These are phyloP conservation scores for Lagopus muta DNA, from an alignment of 2,113 vertebrate species.

Conservation along the genomic window DNA sequence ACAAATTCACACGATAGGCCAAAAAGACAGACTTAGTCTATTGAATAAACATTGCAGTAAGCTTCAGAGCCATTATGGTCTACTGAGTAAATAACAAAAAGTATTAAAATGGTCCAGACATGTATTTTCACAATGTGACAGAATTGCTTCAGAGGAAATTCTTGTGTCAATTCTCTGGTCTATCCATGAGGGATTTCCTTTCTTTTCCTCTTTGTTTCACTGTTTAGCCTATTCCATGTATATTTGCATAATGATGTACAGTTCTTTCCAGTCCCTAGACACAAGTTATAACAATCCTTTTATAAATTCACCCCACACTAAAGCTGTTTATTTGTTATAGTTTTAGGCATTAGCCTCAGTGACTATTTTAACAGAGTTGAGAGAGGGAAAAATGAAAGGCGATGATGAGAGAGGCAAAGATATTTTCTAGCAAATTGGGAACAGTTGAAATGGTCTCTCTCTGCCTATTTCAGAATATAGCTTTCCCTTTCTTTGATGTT, in stretches of 20 bases:
- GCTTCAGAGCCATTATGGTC: not conserved
- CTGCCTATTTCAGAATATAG: not conserved
- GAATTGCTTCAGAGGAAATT: not conserved
- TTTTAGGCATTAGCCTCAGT: not conserved
- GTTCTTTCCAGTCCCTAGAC: not conserved
- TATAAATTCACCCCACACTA: not conserved
- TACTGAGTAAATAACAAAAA: conserved; percentile 7
- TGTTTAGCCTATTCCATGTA: not conserved
- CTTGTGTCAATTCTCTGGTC: not conserved
- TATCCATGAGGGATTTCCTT: not conserved
- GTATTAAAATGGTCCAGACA: not conserved
- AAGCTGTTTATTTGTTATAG: not conserved
- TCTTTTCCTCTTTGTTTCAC: not conserved
- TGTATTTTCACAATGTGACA: not conserved
- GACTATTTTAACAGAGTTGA: not conserved
- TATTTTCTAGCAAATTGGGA: not conserved
- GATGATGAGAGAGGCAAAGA: not conserved
- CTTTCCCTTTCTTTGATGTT: not conserved
- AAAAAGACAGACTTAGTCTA: not conserved
- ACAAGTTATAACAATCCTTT: not conserved
- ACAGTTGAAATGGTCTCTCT: not conserved
- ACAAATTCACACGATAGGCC: not conserved
- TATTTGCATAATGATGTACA: not conserved
- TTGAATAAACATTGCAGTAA: not conserved
- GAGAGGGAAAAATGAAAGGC: not conserved